Evolutionary conservation across 2,888 invertebrate species (phyloP), one percentile per base, ranked within the genome.

Genomic region (Brachyptera risi): DNA sequence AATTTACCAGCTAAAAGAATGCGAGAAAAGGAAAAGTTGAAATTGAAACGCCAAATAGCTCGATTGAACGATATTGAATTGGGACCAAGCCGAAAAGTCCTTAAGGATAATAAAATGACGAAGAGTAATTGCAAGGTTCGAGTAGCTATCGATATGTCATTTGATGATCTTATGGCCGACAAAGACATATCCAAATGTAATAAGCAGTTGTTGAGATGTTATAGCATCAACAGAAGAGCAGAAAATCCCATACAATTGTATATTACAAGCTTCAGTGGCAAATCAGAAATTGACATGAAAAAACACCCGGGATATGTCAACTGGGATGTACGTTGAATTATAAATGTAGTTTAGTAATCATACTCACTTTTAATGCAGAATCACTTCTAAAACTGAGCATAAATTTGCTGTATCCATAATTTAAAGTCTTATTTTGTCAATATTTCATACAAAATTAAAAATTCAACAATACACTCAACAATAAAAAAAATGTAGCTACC

Each of bases 151-250:
- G 97, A 98, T 73, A 83, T 96, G 71, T 91, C 92, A 71, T 96
- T 94, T 74, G 94, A 95, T 72, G 81, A 91, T 66, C 78, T 92
- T 56, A 98, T 98, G 97, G 87, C 84, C 65, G 90, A 90, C 66
- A 88, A 87, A 78, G 95, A 96, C 73, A 82, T 95, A 69, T 86
- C 84, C 62, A 94, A 94, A 79, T 86, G 93, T 67, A 86, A 90
- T 9, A 94, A 95, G 74, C 97, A 97, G 78, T 83, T 96, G 67
- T 80, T 92, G 66, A 81, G 93, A 58, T 91, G 95, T 69, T 97
- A 98, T 72, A 91, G 96, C 7, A 81, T 90, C 61, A 97, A 98
- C 73, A 81, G 97, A 69, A 79, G 96, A 70, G 85, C 90, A 1
- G 72, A 76, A 15, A 82, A 86, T 62, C 96, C 96, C 0, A 75